phyloP scores from a whole-genome alignment of 2,797 vertebrate genomes.

The Pygocentrus nattereri region DNA sequence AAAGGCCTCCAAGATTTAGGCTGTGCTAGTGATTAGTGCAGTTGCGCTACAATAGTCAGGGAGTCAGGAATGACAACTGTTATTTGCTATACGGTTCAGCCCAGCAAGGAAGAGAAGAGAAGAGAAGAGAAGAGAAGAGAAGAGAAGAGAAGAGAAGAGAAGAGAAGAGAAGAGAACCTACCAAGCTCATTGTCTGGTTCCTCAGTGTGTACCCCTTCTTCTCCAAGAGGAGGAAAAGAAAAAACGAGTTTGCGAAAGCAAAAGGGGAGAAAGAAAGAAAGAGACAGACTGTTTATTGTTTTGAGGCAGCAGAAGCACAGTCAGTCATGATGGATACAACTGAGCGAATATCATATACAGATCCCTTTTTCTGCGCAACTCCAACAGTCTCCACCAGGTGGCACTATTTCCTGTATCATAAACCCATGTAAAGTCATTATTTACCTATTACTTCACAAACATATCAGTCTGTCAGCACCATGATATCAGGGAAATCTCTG shows the following conservation, averaged over 20 bases:
- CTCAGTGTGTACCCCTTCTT: constrained; percentile 99
- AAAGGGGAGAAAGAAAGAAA: constrained; percentile 57
- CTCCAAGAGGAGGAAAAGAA: constrained; percentile 82
- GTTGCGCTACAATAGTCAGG: too few relatives aligned
- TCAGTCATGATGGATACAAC: not conserved
- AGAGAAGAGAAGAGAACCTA: constrained; percentile 65
- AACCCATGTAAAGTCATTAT: not conserved
- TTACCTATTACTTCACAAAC: constrained; percentile 5
- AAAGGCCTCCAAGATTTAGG: too few relatives aligned
- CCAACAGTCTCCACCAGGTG: constrained; percentile 31
- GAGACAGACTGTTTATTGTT: constrained; percentile 47
- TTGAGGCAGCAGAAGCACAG: constrained; percentile 49
- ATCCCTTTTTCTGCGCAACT: not conserved
- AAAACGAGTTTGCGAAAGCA: constrained; percentile 19
- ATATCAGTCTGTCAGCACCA: not conserved
- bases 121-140: not conserved
- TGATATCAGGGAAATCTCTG: not conserved
- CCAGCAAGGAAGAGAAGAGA: not conserved
- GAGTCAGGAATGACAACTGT: too few relatives aligned
- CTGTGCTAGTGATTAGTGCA: too few relatives aligned
- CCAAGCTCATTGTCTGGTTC: constrained; percentile 96
- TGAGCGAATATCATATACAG: not conserved
- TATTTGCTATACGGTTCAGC: too few relatives aligned
- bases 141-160: not conserved
- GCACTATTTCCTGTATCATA: constrained; percentile 12